These are phyloP conservation scores for Drosophila saltans DNA, from an alignment of 1,140 invertebrate species.

Conservation along the genomic window DNA sequence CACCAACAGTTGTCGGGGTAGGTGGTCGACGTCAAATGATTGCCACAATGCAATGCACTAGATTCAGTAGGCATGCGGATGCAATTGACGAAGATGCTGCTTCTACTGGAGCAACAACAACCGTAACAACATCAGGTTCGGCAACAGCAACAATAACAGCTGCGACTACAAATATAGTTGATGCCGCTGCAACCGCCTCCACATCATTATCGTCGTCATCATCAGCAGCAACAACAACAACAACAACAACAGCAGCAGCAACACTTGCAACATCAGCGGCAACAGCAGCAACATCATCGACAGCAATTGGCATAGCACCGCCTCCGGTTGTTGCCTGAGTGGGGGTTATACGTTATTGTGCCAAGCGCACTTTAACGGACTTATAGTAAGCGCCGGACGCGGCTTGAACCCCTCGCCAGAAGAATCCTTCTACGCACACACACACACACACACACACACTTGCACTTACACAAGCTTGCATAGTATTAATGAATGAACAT, in stretches of 20 bases:
- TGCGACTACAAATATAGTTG: conserved; percentile 16
- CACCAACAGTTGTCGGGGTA: not conserved
- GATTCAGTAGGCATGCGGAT: conserved; percentile 24
- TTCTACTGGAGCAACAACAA: not conserved
- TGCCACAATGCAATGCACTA: conserved; percentile 58
- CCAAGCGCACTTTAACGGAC: conserved; percentile 75
- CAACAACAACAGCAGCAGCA: conserved; percentile 6
- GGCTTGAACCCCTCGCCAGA: conserved; percentile 17
- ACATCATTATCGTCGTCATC: not conserved
- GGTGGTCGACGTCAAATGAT: conserved; percentile 14
- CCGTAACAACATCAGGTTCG: conserved; percentile 2
- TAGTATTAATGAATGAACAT: conserved; percentile 60
- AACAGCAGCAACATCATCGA: conserved; percentile 20
- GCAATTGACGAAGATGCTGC: not conserved
- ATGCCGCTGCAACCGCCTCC: not conserved
- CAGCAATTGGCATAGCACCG: conserved; percentile 66
- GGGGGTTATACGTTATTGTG: conserved; percentile 83
- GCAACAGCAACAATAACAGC: conserved; percentile 21
- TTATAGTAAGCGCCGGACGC: conserved; percentile 78
- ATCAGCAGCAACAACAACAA: conserved; percentile 16
- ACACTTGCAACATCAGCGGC: conserved; percentile 18
- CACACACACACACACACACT: conserved; percentile 14
- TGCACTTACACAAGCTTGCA: conserved; percentile 43
- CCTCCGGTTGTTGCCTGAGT: conserved; percentile 83
- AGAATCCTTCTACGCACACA: not conserved